Conservation (phyloP, 2,888 invertebrate genomes). For the Scaptomyza parva region DNA sequence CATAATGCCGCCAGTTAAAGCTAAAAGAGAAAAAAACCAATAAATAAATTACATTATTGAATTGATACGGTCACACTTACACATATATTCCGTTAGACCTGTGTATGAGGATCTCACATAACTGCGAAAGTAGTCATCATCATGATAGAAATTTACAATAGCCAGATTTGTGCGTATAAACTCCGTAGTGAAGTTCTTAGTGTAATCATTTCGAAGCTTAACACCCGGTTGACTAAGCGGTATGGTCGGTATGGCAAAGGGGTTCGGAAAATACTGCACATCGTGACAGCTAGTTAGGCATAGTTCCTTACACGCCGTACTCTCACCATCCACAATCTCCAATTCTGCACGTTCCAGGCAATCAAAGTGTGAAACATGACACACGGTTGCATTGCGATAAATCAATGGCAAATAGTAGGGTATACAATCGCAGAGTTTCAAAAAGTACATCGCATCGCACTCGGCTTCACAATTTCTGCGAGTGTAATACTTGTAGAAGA, state of each 20-base stretch:
- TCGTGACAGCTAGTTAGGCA: slow-evolving; percentile 92
- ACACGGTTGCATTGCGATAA: slow-evolving; percentile 88
- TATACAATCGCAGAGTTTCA: slow-evolving; percentile 73
- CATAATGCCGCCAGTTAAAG: slow-evolving; percentile 91
- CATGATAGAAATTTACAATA: slow-evolving; percentile 90
- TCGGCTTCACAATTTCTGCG: slow-evolving; percentile 86
- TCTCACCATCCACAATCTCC: slow-evolving; percentile 38
- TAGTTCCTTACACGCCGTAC: slow-evolving; percentile 61
- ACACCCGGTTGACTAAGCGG: slow-evolving; percentile 82
- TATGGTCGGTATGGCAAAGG: slow-evolving; percentile 87
- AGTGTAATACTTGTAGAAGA: slow-evolving; percentile 86
- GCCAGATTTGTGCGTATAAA: slow-evolving; percentile 87
- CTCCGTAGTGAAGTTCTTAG: slow-evolving; percentile 61
- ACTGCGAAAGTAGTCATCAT: slow-evolving; percentile 88
- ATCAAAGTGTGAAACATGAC: slow-evolving; percentile 88
- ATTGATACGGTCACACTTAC: slow-evolving; percentile 86
- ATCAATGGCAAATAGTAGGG: slow-evolving; percentile 85
- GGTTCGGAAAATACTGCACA: slow-evolving; percentile 87
- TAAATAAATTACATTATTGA: not conserved
- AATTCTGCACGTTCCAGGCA: slow-evolving; percentile 86
- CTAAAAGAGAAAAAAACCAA: slow-evolving; percentile 83
- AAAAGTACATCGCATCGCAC: slow-evolving; percentile 85
- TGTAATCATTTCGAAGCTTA: slow-evolving; percentile 43
- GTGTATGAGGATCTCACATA: slow-evolving; percentile 90
- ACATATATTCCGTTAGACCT: slow-evolving; percentile 92